Conservation (phyloP, 2,888 invertebrate genomes). For the Sinotaia quadrata region DNA sequence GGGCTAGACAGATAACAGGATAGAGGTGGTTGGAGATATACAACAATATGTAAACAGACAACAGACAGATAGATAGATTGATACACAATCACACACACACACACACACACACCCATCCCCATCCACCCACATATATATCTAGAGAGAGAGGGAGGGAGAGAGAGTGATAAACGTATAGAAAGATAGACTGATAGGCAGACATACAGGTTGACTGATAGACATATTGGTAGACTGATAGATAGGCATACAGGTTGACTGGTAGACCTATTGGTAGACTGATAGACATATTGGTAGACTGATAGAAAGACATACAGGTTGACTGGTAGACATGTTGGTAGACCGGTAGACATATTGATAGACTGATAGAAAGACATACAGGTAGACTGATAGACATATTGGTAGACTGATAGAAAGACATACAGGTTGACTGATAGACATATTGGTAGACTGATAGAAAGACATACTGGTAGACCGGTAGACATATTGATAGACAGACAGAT, state of each 20-base stretch:
- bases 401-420: too few species aligned
- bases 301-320: not conserved
- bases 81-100: slow-evolving; percentile 27
- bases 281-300: not conserved
- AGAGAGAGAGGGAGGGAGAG: not conserved
- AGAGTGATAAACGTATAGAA: not conserved
- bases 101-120: slow-evolving; percentile 24
- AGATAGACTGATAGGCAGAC: too few species aligned
- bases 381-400: too few species aligned
- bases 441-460: too few species aligned
- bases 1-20: not conserved
- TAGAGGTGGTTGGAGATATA: not conserved
- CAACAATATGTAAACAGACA: not conserved
- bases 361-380: too few species aligned
- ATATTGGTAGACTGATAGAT: not conserved
- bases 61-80: slow-evolving; percentile 23
- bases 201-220: not conserved
- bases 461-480: too few species aligned
- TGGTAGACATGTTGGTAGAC: not conserved
- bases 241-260: not conserved
- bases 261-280: not conserved
- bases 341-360: not conserved
- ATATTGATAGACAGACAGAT: too few species aligned
- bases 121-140: slow-evolving; percentile 26
- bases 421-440: too few species aligned